Evolutionary conservation across 92 coral and sea anemone species (phyloP).

Genomic region (Siderastrea siderea): DNA sequence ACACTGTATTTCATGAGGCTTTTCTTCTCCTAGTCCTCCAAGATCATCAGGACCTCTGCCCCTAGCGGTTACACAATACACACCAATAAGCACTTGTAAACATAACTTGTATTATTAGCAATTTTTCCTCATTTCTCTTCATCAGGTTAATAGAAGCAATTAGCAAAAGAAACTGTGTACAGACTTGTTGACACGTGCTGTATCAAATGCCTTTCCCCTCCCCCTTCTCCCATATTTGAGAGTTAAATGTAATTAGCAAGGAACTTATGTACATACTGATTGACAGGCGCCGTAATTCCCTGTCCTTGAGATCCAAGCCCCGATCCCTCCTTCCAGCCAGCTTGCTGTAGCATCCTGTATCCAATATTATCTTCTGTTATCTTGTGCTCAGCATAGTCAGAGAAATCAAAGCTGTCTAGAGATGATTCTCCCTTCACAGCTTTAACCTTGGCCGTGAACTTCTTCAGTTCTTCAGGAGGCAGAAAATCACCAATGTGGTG

Average conservation of each 20-base stretch:
- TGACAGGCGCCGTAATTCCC: slow-evolving; percentile 95
- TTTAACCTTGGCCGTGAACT: slow-evolving; percentile 92
- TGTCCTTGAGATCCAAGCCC: slow-evolving; percentile 96
- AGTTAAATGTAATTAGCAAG: too few relatives aligned
- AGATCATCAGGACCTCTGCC: slow-evolving; percentile 88
- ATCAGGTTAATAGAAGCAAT: too few relatives aligned
- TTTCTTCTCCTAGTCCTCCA: slow-evolving; percentile 93
- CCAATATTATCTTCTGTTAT: slow-evolving; percentile 97
- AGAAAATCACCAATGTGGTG: slow-evolving; percentile 99
- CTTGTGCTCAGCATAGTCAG: slow-evolving; percentile 98
- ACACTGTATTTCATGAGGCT: slow-evolving; percentile 77
- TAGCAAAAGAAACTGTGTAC: too few relatives aligned
- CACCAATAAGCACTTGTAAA: background rate
- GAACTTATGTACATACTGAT: slow-evolving; percentile 73
- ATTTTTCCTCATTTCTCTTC: too few relatives aligned
- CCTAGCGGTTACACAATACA: slow-evolving; percentile 48
- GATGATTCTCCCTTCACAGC: slow-evolving; percentile 89
- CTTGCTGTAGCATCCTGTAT: slow-evolving; percentile 95
- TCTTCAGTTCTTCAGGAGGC: slow-evolving; percentile 93
- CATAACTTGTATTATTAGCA: too few relatives aligned
- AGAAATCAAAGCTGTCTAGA: slow-evolving; percentile 79
- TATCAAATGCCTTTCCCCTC: too few relatives aligned
- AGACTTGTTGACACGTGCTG: too few relatives aligned
- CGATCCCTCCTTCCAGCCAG: slow-evolving; percentile 98
- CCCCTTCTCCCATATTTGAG: too few relatives aligned